A percentile compares a stretch with the other conserved stretches of the same genome.
phyloP scores from a whole-genome alignment of 1,140 invertebrate genomes.

The Geopemphigus sp. region DNA sequence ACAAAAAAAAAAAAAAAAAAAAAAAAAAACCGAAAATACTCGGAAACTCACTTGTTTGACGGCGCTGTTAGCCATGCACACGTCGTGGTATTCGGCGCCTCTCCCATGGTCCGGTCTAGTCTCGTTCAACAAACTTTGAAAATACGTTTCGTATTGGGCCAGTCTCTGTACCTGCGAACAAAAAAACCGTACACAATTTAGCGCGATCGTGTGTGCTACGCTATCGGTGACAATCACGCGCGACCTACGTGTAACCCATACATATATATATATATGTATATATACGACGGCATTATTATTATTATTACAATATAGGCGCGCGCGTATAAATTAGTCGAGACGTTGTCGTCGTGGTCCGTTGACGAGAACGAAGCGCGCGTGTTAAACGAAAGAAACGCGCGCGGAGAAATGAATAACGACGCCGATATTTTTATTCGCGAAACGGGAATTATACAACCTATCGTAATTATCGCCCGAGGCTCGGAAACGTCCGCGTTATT shows the following conservation, averaged over 20 bases:
- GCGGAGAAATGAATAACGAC: neutral
- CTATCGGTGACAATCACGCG: no score
- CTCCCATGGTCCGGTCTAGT: slow-evolving; percentile 51
- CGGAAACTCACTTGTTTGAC: slow-evolving; percentile 34
- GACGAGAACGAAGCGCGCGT: neutral
- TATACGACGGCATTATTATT: neutral
- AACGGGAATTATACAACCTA: slow-evolving; percentile 3
- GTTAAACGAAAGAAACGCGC: neutral
- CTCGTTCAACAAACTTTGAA: slow-evolving; percentile 54
- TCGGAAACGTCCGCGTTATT: neutral
- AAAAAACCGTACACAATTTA: slow-evolving; percentile 22
- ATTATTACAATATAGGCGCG: neutral
- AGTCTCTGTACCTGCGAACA: slow-evolving; percentile 54
- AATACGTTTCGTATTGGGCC: slow-evolving; percentile 55
- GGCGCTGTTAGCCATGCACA: slow-evolving; percentile 37
- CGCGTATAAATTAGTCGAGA: neutral
- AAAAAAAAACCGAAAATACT: no score
- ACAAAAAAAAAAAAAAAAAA: no score
- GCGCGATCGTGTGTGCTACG: no score
- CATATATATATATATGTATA: no score
- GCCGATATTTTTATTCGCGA: neutral
- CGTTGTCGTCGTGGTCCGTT: neutral
- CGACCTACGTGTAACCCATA: no score
- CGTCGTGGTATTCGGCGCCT: slow-evolving; percentile 43
- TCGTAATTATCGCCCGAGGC: slow-evolving; percentile 2